Evolutionary conservation across 2,113 vertebrate genomes (phyloP).

Genomic region (Mungos mungo): DNA sequence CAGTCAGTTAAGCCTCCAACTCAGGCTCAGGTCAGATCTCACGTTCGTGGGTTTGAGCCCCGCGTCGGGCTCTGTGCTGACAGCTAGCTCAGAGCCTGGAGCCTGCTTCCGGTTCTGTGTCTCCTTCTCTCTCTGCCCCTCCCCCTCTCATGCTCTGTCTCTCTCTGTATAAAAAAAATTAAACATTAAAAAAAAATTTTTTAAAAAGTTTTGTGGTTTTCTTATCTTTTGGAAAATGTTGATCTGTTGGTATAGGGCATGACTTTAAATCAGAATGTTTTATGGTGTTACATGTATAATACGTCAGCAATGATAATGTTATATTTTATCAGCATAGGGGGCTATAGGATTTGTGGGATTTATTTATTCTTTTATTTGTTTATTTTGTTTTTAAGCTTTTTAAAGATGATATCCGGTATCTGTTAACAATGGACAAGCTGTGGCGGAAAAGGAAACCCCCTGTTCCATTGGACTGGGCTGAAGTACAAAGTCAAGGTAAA

Average conservation of each 20-base stretch:
- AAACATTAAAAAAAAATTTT: neutral
- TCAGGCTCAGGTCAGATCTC: too few relatives aligned
- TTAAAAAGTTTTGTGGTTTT: neutral
- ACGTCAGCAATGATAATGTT: neutral
- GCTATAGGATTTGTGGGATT: neutral
- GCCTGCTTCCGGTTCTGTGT: too few relatives aligned
- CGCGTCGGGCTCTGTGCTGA: too few relatives aligned
- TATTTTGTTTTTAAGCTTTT: slow-evolving; percentile 89
- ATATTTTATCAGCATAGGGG: neutral
- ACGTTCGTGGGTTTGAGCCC: too few relatives aligned
- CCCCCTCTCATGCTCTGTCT: too few relatives aligned
- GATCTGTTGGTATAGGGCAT: neutral
- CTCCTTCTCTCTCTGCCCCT: too few relatives aligned
- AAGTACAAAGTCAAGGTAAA: slow-evolving; percentile 91
- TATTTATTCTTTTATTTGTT: slow-evolving; percentile 30
- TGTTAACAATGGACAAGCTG: slow-evolving; percentile 98
- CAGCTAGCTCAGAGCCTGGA: too few relatives aligned
- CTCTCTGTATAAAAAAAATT: too few relatives aligned
- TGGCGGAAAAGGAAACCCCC: slow-evolving; percentile 99
- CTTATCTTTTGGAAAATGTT: neutral
- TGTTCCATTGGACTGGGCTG: slow-evolving; percentile 93
- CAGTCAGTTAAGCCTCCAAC: too few relatives aligned
- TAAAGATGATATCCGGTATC: slow-evolving; percentile 97
- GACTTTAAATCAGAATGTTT: slow-evolving; percentile 20
- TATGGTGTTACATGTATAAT: neutral